Percentiles rank a stretch among this genome's conserved stretches.
phyloP scores from a whole-genome alignment of 2,113 vertebrate species.

The Danionella cerebrum region DNA sequence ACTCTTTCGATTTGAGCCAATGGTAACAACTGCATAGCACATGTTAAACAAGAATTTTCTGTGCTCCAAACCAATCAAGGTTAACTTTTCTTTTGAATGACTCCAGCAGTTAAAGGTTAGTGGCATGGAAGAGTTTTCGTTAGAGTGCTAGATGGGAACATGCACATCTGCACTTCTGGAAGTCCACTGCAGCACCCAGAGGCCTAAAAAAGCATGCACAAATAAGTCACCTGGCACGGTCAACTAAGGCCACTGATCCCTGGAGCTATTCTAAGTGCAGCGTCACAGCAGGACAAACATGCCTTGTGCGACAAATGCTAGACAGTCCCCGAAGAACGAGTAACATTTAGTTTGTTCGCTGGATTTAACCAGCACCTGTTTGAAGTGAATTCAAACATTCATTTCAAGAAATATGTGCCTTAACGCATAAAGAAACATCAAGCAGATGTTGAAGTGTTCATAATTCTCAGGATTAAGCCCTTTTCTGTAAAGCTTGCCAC shows the following conservation, averaged over 20 bases:
- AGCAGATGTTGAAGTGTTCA: neutral
- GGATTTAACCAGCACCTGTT: neutral
- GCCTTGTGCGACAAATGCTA: neutral
- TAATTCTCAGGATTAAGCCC: neutral
- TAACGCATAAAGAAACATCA: neutral
- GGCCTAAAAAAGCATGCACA: slow-evolving; percentile 9
- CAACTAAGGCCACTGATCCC: neutral
- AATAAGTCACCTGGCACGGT: neutral
- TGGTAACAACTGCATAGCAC: too few species aligned
- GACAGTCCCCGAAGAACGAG: neutral
- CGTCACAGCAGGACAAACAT: slow-evolving; percentile 1
- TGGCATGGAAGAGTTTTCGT: too few species aligned
- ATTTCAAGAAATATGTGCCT: too few species aligned
- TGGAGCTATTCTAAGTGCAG: neutral
- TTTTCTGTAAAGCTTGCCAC: neutral
- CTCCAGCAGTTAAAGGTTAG: too few species aligned
- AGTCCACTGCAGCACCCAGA: neutral
- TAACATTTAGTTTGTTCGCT: neutral
- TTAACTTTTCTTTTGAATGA: too few species aligned
- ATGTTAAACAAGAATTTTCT: too few species aligned
- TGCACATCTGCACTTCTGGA: neutral
- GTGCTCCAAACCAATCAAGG: too few species aligned
- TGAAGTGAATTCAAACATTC: neutral
- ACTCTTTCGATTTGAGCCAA: too few species aligned
- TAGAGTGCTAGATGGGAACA: slow-evolving; percentile 6